Base-by-base conservation (phyloP, 2,113 vertebrate species). In the Indicator maculatus region DNA sequence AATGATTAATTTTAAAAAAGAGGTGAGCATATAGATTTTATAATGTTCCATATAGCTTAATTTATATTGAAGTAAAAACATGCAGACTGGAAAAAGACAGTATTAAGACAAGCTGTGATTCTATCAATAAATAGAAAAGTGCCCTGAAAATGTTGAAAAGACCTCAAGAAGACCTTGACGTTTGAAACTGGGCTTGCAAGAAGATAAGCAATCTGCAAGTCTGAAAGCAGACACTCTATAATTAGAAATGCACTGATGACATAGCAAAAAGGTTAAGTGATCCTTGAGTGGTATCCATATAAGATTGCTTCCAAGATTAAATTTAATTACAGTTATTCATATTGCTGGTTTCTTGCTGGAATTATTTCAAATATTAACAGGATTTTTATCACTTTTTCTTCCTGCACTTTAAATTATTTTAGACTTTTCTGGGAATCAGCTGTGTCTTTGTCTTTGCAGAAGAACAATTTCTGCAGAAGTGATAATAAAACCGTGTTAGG, bases 181-280 rank as follows among this genome's bases (percentile, higher is more conserved):
- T 86, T 86, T 81, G 86, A 91, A 96, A 81, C 26, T 44, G 86
- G 76, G 76, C 89, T 93, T 91, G 69, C 66, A 78, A 82, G 89
- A 56, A 12, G 95, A 97, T 90, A 95, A 95, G 88, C 83, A 93
- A 96, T 96, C 96, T 96, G 88, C 89, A 93, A 18, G 80, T 94
- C 89, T 89, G 89, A 74, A 80, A 93, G 93, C 91, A 93, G 95
- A 65, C 69, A 41, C 61, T 69, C 93, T 96, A 93, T 96, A 97
- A 95, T 96, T 96, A 96, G 93, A 95, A 95, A 75, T 71, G 73
- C 79, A 83, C 93, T 95, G 94, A 95, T 96, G 96, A 94, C 91
- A 95, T 91, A 95, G 94, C 95, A 91, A 75, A 96, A 97, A 96
- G 96, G 96, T 97, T 96, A 96, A 97, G 94, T 95, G 94, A 93